These are phyloP conservation scores for Syrphus vitripennis DNA, from an alignment of 2,888 invertebrate genomes.

Conservation along the genomic window DNA sequence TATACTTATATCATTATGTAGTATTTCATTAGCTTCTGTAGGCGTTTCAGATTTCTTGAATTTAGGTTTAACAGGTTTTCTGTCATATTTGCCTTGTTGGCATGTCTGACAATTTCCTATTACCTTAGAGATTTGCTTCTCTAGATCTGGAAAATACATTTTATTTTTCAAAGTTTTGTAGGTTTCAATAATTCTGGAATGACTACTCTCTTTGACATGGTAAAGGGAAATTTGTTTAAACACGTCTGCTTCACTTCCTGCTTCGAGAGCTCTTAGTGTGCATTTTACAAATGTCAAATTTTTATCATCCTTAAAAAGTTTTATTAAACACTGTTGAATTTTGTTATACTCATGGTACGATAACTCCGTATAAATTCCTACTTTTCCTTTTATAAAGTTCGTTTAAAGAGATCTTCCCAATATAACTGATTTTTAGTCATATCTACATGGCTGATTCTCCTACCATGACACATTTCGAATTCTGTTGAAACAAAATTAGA, in stretches of 20 bases:
- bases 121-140: not conserved
- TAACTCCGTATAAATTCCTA: conserved; percentile 4
- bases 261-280: not conserved
- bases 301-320: not conserved
- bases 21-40: not conserved
- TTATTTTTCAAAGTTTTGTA: not conserved
- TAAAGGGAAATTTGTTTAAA: conserved; percentile 7
- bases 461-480: too few species aligned
- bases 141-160: not conserved
- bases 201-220: not conserved
- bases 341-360: not conserved
- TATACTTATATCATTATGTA: conserved; percentile 8
- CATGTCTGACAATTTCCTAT: not conserved
- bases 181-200: too few species aligned
- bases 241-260: not conserved
- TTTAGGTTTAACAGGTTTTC: conserved; percentile 13
- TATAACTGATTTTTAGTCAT: conserved; percentile 7
- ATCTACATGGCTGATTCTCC: not conserved
- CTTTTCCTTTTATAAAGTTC: not conserved
- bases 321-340: not conserved
- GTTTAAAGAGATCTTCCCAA: not conserved
- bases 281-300: not conserved
- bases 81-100: too few species aligned
- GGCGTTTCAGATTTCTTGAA: not conserved
- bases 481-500: too few species aligned